phyloP scores from a whole-genome alignment of 2,113 vertebrate species.

The Uria lomvia region DNA sequence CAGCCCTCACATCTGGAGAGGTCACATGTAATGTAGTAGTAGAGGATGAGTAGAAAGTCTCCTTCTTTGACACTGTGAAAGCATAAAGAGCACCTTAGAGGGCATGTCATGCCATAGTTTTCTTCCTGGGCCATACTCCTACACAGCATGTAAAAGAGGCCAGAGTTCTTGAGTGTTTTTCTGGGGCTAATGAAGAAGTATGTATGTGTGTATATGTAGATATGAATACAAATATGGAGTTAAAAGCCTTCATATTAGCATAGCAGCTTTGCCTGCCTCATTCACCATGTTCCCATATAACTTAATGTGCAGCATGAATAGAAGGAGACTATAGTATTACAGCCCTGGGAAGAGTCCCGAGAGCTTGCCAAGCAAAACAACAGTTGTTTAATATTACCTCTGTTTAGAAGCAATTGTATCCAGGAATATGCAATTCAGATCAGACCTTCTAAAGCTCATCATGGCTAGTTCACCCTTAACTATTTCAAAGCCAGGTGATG shows the following conservation, averaged over 20 bases:
- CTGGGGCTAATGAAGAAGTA: background rate
- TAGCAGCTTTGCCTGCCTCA: background rate
- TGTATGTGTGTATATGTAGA: background rate
- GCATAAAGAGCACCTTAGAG: background rate
- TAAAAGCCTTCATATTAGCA: background rate
- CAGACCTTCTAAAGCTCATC: background rate
- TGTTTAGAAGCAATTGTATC: background rate
- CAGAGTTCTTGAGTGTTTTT: background rate
- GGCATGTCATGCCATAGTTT: fast-evolving
- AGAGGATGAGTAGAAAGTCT: background rate
- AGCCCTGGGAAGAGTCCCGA: background rate
- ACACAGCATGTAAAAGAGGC: background rate
- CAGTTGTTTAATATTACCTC: slow-evolving; percentile 5
- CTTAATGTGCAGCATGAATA: background rate
- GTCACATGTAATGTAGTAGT: background rate
- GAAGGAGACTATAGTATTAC: background rate
- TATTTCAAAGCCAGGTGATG: background rate
- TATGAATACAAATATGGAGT: background rate
- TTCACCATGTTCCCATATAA: background rate
- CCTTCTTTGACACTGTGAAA: background rate
- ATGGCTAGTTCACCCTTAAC: background rate
- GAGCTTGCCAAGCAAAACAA: background rate
- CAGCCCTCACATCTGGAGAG: background rate
- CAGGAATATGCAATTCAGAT: background rate
- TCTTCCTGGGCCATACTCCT: background rate